These are phyloP conservation scores for Phoxinus phoxinus DNA, from an alignment of 2,113 vertebrate species.

Conservation along the genomic window DNA sequence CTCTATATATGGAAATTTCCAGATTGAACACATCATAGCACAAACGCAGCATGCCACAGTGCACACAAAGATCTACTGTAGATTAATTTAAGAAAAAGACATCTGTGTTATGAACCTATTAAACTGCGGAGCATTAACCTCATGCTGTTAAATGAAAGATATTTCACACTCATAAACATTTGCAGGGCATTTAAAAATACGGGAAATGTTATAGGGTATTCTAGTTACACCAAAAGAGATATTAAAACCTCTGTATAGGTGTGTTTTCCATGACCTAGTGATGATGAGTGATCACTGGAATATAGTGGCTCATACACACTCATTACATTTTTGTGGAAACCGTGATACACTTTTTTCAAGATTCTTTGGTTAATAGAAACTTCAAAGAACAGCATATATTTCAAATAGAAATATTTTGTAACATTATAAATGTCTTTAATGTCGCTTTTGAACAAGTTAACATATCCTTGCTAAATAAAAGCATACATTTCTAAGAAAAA, in stretches of 20 bases:
- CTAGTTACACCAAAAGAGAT: constrained; percentile 21
- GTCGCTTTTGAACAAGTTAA: not conserved
- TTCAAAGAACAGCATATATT: not conserved
- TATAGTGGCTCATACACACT: not conserved
- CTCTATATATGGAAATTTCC: not conserved
- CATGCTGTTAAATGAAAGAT: constrained; percentile 39
- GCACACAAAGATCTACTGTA: constrained; percentile 31
- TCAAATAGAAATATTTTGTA: not conserved
- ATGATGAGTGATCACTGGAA: not conserved
- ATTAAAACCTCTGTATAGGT: not conserved
- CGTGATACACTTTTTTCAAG: not conserved
- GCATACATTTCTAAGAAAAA: not conserved
- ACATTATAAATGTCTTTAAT: not conserved
- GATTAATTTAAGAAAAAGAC: constrained; percentile 39
- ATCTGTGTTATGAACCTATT: constrained; percentile 45
- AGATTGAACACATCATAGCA: not conserved
- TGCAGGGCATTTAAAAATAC: constrained; percentile 22
- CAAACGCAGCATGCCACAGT: not conserved
- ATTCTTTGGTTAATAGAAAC: not conserved
- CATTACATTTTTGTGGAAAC: not conserved
- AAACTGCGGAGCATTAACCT: constrained; percentile 26
- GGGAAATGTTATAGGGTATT: not conserved
- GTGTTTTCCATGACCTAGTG: constrained; percentile 16
- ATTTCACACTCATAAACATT: constrained; percentile 2
- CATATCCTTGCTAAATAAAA: not conserved